These are phyloP conservation scores for Muscicapa adusta DNA, from an alignment of 2,113 vertebrate species.

Conservation along the genomic window DNA sequence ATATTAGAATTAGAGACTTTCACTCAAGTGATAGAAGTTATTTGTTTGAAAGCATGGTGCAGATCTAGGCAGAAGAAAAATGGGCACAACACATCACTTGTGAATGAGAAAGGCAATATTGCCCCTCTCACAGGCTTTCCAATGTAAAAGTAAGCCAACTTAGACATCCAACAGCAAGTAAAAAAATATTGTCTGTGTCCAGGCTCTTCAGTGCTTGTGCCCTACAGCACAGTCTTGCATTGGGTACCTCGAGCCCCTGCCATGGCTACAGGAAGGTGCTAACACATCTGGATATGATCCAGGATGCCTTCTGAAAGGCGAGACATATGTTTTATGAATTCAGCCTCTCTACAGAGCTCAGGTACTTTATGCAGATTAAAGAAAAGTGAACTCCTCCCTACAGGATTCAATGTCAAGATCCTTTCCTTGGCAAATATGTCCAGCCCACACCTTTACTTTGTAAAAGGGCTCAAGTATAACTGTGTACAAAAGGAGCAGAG, in stretches of 20 bases:
- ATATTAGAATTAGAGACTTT: background rate
- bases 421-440: background rate
- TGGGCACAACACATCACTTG: background rate
- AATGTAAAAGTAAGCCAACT: background rate
- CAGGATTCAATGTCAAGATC: background rate
- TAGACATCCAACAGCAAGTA: background rate
- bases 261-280: background rate
- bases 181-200: background rate
- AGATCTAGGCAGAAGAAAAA: background rate
- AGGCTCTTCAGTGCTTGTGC: background rate
- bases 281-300: background rate
- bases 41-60: background rate
- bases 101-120: background rate
- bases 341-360: background rate
- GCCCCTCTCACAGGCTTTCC: background rate
- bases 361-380: background rate
- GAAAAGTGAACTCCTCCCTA: fast-evolving
- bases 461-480: background rate
- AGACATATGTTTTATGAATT: background rate
- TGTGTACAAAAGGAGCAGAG: background rate
- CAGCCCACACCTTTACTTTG: background rate
- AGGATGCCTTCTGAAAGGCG: background rate
- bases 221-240: background rate
- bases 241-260: background rate
- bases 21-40: background rate